phyloP scores from a whole-genome alignment of 2,113 vertebrate species.

The Vidua chalybeata region DNA sequence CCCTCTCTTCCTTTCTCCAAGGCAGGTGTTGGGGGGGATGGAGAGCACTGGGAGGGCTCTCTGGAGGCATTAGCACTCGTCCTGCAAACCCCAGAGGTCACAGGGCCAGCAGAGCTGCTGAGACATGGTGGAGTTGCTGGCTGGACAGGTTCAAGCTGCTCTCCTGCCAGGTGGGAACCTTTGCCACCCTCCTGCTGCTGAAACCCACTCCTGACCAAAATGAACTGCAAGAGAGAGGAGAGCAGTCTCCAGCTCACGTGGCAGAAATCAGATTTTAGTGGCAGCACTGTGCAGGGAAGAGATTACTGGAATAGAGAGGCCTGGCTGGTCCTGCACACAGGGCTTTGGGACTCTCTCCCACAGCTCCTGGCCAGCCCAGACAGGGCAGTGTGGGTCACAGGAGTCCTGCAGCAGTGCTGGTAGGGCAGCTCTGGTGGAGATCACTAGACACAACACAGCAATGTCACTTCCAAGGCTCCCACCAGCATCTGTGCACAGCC shows the following conservation, averaged over 20 bases:
- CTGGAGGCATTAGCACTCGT: neutral
- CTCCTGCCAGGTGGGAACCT: neutral
- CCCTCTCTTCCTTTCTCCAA: neutral
- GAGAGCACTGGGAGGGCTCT: neutral
- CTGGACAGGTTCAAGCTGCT: neutral
- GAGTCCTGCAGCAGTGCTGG: neutral
- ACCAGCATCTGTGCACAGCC: neutral
- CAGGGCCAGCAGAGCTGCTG: neutral
- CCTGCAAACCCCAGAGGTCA: neutral
- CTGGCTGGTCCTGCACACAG: neutral
- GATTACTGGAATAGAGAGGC: neutral
- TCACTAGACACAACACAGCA: neutral
- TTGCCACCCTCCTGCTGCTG: neutral
- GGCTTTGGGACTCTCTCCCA: neutral
- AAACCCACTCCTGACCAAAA: neutral
- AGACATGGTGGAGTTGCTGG: neutral
- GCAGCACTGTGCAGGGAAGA: neutral
- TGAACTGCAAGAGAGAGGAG: neutral
- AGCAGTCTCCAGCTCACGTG: neutral
- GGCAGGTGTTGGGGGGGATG: no score
- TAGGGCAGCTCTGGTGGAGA: neutral
- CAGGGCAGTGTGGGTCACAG: fast-evolving
- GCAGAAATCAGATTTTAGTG: neutral
- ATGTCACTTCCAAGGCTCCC: neutral
- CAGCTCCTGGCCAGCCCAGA: neutral